Conservation (phyloP, 1,140 invertebrate genomes). For the Ridgeia piscesae region DNA sequence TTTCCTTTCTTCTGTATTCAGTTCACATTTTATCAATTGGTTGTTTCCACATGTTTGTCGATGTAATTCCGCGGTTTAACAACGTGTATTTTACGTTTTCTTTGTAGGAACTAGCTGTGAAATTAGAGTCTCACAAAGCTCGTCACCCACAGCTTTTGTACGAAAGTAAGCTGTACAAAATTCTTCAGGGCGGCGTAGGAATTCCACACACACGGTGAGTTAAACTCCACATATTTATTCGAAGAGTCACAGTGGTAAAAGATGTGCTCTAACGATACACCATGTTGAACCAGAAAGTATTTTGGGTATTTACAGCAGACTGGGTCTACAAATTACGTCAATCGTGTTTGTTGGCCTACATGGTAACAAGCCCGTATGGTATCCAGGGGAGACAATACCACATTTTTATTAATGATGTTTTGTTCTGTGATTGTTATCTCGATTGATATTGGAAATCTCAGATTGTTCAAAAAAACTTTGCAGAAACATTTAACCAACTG, state of each 20-base stretch:
- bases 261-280: neutral
- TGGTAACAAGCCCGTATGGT: neutral
- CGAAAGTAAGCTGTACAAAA: slow-evolving; percentile 84
- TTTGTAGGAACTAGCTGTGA: slow-evolving; percentile 87
- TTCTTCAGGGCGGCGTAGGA: slow-evolving; percentile 87
- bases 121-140: slow-evolving; percentile 89
- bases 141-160: slow-evolving; percentile 94
- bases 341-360: neutral
- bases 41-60: neutral
- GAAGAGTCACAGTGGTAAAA: neutral
- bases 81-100: neutral
- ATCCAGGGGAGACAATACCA: neutral
- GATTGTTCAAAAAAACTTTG: too few species aligned
- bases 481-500: too few species aligned
- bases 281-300: neutral
- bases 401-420: neutral
- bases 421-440: neutral
- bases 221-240: neutral
- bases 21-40: neutral
- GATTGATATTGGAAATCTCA: too few species aligned
- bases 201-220: slow-evolving; percentile 30
- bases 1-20: neutral
- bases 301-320: neutral
- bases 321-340: neutral
- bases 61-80: neutral